phyloP scores from a whole-genome alignment of 1,140 invertebrate genomes.

The Leptinotarsa texana region DNA sequence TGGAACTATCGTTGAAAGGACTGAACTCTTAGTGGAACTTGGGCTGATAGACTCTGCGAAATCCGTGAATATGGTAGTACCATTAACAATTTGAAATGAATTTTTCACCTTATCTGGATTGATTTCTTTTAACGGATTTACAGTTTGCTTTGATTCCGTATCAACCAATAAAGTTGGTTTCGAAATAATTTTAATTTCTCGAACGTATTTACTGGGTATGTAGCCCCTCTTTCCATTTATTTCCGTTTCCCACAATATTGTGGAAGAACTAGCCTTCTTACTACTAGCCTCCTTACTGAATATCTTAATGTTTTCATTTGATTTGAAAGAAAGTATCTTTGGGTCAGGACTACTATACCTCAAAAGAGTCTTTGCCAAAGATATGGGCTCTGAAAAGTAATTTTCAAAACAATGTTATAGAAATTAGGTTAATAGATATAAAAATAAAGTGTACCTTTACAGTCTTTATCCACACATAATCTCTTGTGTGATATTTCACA shows the following conservation, averaged over 20 bases:
- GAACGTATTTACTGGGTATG: conserved; percentile 59
- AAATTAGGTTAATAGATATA: conserved; percentile 15
- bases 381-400: conserved; percentile 66
- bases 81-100: conserved; percentile 57
- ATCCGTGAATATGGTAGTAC: conserved; percentile 54
- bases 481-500: conserved; percentile 62
- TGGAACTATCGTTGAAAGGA: conserved; percentile 28
- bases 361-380: conserved; percentile 64
- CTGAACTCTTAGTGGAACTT: conserved; percentile 27
- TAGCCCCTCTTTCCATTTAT: conserved; percentile 73
- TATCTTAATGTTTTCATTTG: conserved; percentile 65
- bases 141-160: conserved; percentile 52
- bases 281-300: conserved; percentile 72
- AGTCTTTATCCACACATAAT: conserved; percentile 65
- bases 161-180: conserved; percentile 56
- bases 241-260: conserved; percentile 73
- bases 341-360: conserved; percentile 62
- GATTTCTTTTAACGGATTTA: conserved; percentile 38
- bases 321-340: conserved; percentile 66
- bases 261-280: conserved; percentile 69
- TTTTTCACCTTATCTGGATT: conserved; percentile 46
- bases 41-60: conserved; percentile 30
- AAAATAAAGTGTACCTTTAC: conserved; percentile 59
- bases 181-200: conserved; percentile 59
- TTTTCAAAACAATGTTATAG: conserved; percentile 37